Base-by-base conservation (phyloP, 2,113 vertebrate species). In the Dicerorhinus sumatrensis region DNA sequence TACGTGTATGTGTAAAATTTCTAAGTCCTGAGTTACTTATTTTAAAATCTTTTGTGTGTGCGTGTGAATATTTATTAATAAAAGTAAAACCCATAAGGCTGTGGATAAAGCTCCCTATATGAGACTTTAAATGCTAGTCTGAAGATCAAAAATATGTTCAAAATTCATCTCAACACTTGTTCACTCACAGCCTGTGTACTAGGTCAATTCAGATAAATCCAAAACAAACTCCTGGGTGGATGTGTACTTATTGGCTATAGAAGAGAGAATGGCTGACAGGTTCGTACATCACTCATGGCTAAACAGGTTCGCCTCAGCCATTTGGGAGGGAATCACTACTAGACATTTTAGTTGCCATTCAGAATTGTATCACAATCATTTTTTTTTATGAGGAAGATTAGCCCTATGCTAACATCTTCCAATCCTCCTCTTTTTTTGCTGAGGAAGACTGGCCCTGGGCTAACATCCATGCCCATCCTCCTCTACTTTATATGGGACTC, bases 151-250 rank as follows among this genome's bases (percentile, higher is more conserved):
- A 83, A 84, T 39, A 51, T 73, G 7, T 56, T 89, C 54, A 67
- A 93, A 81, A 93, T 91, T 94, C 6, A 65, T 81, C 54, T 92
- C 54, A 81, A 7, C 2, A 17, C 14, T 73, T 83, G 16, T 14
- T 92, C n/a, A 80, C 42, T 89, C 69, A 86, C 27, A 84, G 33
- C 16, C 65, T 72, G 54, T 92, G 80, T 87, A 7, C 16, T 63
- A 89, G 84, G 33, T 76, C 80, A 88, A 42, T 77, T 67, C 46
- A 88, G 51, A 75, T 92, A 94, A 96, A 85, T 81, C n/a, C 76
- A 72, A 89, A 97, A 81, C 31, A 90, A 95, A 91, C n/a, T 82
- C 48, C 46, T 56, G 51, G 81, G 23, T 96, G 14, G 23, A 69
- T 65, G 31, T 79, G 25, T 91, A 69, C 9, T 91, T 87, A 48